Evolutionary conservation across 2,797 vertebrate genomes (phyloP).

Genomic region (Pseudochaenichthys georgianus): DNA sequence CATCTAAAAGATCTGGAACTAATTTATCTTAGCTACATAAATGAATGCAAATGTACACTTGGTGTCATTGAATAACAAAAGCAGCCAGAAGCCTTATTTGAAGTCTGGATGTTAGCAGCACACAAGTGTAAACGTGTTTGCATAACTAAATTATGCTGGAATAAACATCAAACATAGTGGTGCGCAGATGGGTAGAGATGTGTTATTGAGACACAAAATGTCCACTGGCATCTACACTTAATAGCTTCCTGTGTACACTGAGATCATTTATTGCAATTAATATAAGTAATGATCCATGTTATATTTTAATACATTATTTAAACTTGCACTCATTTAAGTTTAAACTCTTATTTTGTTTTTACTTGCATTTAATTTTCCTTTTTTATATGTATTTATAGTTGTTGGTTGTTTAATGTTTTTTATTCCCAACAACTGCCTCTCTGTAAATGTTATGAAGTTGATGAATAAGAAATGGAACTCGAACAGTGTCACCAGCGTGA

Average conservation of each 20-base stretch:
- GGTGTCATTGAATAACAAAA: not conserved
- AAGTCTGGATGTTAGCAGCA: constrained; percentile 24
- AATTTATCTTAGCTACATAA: not conserved
- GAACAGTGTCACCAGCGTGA: not conserved
- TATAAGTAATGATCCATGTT: too few relatives aligned
- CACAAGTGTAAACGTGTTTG: constrained; percentile 36
- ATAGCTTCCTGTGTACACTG: too few relatives aligned
- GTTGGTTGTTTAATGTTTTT: too few relatives aligned
- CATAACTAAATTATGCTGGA: constrained; percentile 33
- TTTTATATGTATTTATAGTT: too few relatives aligned
- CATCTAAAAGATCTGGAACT: not conserved
- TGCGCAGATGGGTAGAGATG: constrained; percentile 27
- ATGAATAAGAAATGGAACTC: too few relatives aligned
- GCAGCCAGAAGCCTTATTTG: constrained; percentile 7
- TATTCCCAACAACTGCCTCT: too few relatives aligned
- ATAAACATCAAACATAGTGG: constrained; percentile 39
- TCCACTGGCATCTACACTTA: not conserved
- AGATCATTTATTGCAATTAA: too few relatives aligned
- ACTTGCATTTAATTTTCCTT: too few relatives aligned
- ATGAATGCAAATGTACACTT: not conserved
- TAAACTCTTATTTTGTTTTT: too few relatives aligned
- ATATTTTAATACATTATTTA: too few relatives aligned
- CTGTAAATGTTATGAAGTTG: too few relatives aligned
- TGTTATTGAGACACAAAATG: constrained; percentile 22
- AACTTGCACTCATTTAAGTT: too few relatives aligned